Evolutionary conservation across 2,888 invertebrate genomes (phyloP), one percentile per base, ranked within the genome.

Genomic region (Galeruca laticollis): DNA sequence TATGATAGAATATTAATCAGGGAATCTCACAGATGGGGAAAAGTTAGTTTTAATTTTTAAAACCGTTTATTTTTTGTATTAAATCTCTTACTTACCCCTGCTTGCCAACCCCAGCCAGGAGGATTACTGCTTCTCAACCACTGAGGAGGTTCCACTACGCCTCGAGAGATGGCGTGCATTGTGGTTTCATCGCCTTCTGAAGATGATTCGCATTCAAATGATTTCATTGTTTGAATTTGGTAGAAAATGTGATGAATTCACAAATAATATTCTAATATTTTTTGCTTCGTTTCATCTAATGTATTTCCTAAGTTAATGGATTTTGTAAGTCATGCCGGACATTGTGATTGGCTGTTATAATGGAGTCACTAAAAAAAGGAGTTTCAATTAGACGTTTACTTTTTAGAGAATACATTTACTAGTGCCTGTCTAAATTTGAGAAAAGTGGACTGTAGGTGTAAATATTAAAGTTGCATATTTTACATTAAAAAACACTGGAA

Each of bases 171-270:
- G 83, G 86, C 84, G 78, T 84, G 82, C 57, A 84, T 81, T 13
- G 84, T 82, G 15, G 84, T 82, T 79, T 86, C 85, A 73, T 85
- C 85, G 57, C 85, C 85, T 75, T 85, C 85, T 13, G 86, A 86
- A 31, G 84, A 85, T 21, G 86, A 86, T 77, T 86, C 86, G 65
- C 85, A 86, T 74, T 86, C 86, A 76, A 85, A 84, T 31, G 85
- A 84, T 77, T 86, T 86, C 86, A 86, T 86, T 78, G 61, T 80
- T 76, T 15, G 31, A 47, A 60, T 52, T 31, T 54, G 61, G 62
- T 62, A 20, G 26, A 40, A 66, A 52, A 43, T 62, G 56, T 72
- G 72, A 72, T 69, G 66, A 69, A 43, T 37, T 40, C 31, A 52
- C 31, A 11, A 54, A 60, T 26, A n/a, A 37, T 20, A 11, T 47